These are phyloP conservation scores for Oceanites oceanicus DNA, from an alignment of 2,113 vertebrate genomes.

Conservation along the genomic window DNA sequence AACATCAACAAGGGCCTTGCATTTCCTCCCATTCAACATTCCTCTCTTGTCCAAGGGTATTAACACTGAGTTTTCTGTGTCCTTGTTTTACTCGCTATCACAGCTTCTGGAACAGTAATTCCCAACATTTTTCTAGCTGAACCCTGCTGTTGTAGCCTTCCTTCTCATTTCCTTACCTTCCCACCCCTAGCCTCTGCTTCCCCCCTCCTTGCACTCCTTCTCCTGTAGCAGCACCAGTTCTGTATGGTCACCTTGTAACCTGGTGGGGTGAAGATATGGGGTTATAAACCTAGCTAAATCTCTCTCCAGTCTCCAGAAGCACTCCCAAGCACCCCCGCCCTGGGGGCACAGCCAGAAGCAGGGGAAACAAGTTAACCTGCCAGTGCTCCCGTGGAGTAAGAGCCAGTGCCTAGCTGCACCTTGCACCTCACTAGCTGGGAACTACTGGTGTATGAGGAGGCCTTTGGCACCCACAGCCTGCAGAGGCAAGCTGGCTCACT, in stretches of 20 bases:
- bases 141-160: not conserved
- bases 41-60: not conserved
- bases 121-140: not conserved
- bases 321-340: not conserved
- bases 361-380: accelerated
- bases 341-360: not conserved
- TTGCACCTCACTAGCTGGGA: not conserved
- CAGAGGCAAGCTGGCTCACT: not conserved
- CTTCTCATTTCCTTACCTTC: not conserved
- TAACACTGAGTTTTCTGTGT: not conserved
- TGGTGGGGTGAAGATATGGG: accelerated
- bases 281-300: not conserved
- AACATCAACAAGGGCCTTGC: not conserved
- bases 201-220: not conserved
- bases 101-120: not conserved
- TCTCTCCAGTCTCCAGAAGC: not conserved
- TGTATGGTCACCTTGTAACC: not conserved
- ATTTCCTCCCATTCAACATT: constrained; percentile 18
- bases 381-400: not conserved
- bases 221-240: not conserved
- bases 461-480: not conserved
- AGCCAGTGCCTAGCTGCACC: not conserved
- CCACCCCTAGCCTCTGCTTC: not conserved
- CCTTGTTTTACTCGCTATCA: not conserved
- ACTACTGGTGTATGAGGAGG: not conserved